These are phyloP conservation scores for Dinocampus coccinellae DNA, from an alignment of 2,888 invertebrate genomes.

Conservation along the genomic window DNA sequence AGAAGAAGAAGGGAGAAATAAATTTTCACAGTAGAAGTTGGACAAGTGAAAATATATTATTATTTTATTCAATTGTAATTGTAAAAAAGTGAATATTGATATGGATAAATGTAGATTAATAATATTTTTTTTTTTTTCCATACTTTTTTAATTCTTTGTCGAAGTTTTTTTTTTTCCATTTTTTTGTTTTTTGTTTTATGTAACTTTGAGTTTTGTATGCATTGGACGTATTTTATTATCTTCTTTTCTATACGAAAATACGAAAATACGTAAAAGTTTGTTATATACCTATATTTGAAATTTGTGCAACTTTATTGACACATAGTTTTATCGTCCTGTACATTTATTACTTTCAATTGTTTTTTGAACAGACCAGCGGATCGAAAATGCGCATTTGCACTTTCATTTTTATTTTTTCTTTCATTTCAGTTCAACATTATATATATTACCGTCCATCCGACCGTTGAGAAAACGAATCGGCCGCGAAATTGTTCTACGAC, in stretches of 20 bases:
- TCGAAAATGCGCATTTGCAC: background rate
- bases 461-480: constrained; percentile 14
- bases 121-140: background rate
- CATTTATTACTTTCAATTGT: constrained; percentile 13
- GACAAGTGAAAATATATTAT: background rate
- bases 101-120: background rate
- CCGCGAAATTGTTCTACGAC: constrained; percentile 20
- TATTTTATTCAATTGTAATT: background rate
- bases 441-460: background rate
- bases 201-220: constrained; percentile 1
- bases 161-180: background rate
- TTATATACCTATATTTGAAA: background rate
- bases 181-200: background rate
- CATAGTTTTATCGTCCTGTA: constrained; percentile 9
- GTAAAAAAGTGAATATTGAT: background rate
- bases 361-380: constrained; percentile 11
- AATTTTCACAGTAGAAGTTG: background rate
- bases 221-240: background rate
- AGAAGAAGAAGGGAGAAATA: background rate
- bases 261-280: constrained; percentile 15
- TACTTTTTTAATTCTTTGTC: background rate
- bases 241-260: background rate
- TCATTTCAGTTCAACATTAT: no score
- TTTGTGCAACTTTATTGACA: constrained; percentile 17
- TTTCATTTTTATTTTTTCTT: background rate